A percentile compares a stretch with the other conserved stretches of the same genome.
phyloP scores from a whole-genome alignment of 2,888 invertebrate genomes.

The Lasioglossum morio region DNA sequence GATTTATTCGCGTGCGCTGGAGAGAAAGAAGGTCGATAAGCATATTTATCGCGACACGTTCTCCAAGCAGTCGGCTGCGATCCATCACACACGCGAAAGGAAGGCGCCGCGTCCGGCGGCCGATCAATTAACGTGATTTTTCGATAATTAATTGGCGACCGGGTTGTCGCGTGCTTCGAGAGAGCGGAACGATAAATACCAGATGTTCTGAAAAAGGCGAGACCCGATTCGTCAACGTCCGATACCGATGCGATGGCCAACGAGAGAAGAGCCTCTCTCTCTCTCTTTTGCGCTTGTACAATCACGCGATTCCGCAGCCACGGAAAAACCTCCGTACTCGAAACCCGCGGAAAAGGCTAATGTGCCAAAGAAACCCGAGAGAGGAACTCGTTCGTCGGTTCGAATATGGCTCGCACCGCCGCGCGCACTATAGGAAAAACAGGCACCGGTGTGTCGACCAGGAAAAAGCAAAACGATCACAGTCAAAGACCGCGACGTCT shows the following conservation, averaged over 20 bases:
- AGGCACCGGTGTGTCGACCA: constrained; percentile 27
- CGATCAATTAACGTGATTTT: constrained; percentile 76
- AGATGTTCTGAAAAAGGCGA: constrained; percentile 65
- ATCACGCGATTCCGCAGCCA: constrained; percentile 53
- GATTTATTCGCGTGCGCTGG: not conserved
- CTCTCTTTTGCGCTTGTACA: constrained; percentile 46
- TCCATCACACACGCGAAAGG: constrained; percentile 53
- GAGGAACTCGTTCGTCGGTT: constrained; percentile 63
- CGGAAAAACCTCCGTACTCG: constrained; percentile 62
- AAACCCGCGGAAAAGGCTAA: constrained; percentile 70
- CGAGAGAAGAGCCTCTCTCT: not conserved
- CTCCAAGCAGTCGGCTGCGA: constrained; percentile 8
- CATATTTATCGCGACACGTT: constrained; percentile 2
- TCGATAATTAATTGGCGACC: constrained; percentile 66
- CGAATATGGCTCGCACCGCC: constrained; percentile 58
- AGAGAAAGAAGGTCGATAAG: not conserved
- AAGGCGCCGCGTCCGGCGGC: constrained; percentile 60
- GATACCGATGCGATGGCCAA: constrained; percentile 22
- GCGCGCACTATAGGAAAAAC: constrained; percentile 35
- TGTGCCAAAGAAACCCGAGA: constrained; percentile 65
- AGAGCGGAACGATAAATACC: constrained; percentile 64
- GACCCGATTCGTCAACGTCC: constrained; percentile 69
- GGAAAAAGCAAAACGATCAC: constrained; percentile 68
- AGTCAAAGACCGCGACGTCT: constrained; percentile 56
- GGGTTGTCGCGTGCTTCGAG: constrained; percentile 55